Percentiles rank a stretch among this genome's conserved stretches.
phyloP scores from a whole-genome alignment of 92 coral and sea anemone species.

The Epizoanthus stellaris region DNA sequence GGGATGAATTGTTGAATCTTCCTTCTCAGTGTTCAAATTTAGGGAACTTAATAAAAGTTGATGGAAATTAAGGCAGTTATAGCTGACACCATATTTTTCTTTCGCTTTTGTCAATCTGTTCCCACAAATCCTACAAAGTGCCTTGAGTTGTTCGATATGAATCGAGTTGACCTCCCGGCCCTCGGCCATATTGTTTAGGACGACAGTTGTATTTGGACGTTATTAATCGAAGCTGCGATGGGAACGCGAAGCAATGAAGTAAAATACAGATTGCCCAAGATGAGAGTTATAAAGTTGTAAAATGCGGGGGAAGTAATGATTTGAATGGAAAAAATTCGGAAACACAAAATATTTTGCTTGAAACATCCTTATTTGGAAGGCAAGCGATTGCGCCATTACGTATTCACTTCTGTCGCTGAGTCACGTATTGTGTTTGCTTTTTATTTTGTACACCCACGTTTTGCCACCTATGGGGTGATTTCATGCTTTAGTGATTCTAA shows the following conservation, averaged over 20 bases:
- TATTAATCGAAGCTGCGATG: neutral
- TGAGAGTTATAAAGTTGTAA: neutral
- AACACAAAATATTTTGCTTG: neutral
- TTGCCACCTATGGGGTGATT: slow-evolving; percentile 20
- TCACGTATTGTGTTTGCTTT: slow-evolving; percentile 4
- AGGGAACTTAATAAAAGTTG: slow-evolving; percentile 4
- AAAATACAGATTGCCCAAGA: neutral
- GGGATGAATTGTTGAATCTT: slow-evolving; percentile 1
- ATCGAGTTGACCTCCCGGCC: slow-evolving; percentile 1
- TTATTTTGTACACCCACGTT: neutral
- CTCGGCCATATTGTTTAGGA: neutral
- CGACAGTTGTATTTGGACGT: too few relatives aligned
- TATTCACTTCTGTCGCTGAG: neutral
- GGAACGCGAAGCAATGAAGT: too few relatives aligned
- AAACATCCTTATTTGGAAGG: neutral
- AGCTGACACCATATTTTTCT: neutral
- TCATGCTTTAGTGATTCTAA: neutral
- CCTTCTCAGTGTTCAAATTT: slow-evolving; percentile 4
- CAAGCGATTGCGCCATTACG: slow-evolving; percentile 17
- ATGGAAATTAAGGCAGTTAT: slow-evolving; percentile 3
- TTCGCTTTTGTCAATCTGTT: slow-evolving; percentile 8
- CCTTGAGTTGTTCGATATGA: slow-evolving; percentile 10
- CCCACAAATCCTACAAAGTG: slow-evolving; percentile 19
- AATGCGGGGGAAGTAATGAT: slow-evolving; percentile 25
- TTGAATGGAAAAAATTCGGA: slow-evolving; percentile 9